Evolutionary conservation across 2,797 vertebrate genomes (phyloP), one percentile per base, ranked within the genome.

Genomic region (Fistularia commersonii): DNA sequence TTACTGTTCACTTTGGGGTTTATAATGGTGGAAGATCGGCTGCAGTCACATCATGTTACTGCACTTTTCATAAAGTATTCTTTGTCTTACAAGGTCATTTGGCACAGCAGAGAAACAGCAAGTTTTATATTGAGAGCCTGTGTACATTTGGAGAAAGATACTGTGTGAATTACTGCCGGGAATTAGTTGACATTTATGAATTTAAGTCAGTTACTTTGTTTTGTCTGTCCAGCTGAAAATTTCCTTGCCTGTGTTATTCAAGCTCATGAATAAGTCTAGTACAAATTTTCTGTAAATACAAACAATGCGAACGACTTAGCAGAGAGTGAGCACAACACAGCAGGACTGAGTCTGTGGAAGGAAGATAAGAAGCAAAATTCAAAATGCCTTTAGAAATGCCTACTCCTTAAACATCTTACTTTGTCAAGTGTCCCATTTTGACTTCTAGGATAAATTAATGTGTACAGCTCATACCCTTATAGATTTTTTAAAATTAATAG

Each of bases 151-250:
- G 32, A 2, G 5, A 38, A 32, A n/a, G 41, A 62, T 53, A 68
- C 54, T 50, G 43, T 38, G 6, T 11, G 39, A 61, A 63, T 59
- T 52, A 35, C 72, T 58, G 9, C 4, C 12, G 78, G 81, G 77
- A 69, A 40, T 13, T 11, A 42, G 37, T 31, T 84, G 83, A 77
- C 83, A 85, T 85, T 84, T 82, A 44, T 23, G 34, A 61, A 23
- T 55, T 35, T 23, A 3, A 33, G 49, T 35, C 33, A 52, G 43
- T 46, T 66, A 45, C 58, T 64, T 66, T 53, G 56, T 45, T 56
- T 47, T 55, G 57, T 64, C 45, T 32, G 48, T 58, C 53, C 0
- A 10, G 48, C 7, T 32, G 8, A 69, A 57, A 61, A 58, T 63
- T 34, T 5, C 32, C 48, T 55, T 65, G 53, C 72, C 54, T 14